These are phyloP conservation scores for Parnassius apollo DNA, from an alignment of 2,888 invertebrate genomes.

Conservation along the genomic window DNA sequence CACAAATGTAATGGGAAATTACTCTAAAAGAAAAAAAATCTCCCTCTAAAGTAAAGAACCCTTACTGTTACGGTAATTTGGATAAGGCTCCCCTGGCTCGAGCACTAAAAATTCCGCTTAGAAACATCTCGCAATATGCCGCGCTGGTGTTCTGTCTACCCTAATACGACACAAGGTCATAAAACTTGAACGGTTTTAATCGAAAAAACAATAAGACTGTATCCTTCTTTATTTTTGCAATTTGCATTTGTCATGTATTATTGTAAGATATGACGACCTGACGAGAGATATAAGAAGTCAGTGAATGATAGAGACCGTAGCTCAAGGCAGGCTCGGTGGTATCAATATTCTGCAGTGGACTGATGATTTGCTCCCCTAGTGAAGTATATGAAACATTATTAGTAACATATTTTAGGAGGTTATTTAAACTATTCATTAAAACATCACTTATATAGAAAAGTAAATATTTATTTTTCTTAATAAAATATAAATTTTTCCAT, in stretches of 20 bases:
- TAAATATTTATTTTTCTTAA: no score
- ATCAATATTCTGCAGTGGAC: no score
- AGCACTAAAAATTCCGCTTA: constrained; percentile 71
- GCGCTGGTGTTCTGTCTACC: constrained; percentile 49
- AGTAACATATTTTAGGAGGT: neutral
- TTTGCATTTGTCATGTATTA: neutral
- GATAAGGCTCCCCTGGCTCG: constrained; percentile 65
- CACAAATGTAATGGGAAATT: constrained; percentile 76
- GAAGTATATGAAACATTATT: neutral
- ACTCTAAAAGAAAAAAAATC: constrained; percentile 72
- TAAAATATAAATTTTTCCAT: no score
- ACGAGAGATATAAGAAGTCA: no score
- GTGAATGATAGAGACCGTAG: neutral
- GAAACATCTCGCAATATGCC: constrained; percentile 65
- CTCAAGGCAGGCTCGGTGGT: no score
- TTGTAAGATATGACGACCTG: no score
- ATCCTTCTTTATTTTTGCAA: constrained; percentile 16
- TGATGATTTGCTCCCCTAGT: no score
- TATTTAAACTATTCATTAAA: no score
- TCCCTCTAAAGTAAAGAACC: constrained; percentile 56
- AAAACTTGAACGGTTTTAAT: constrained; percentile 62
- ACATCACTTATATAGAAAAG: no score
- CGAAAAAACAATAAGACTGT: constrained; percentile 40
- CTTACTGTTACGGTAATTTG: constrained; percentile 72
- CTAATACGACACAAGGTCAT: constrained; percentile 50